Evolutionary conservation across 1,140 invertebrate genomes (phyloP), one percentile per base, ranked within the genome.

Genomic region (Atopsyche davidsoni): DNA sequence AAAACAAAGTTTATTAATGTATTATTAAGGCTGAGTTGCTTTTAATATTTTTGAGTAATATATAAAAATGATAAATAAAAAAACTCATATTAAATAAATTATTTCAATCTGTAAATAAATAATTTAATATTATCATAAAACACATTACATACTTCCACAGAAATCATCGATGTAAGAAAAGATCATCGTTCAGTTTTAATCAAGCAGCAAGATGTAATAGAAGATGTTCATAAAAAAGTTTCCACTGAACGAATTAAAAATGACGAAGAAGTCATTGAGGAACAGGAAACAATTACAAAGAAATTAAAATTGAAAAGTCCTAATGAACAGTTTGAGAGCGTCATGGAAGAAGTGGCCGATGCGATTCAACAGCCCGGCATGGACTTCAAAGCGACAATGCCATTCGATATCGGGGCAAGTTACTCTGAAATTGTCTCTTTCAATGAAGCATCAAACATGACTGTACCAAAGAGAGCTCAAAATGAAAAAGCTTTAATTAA

Each of bases 401-500:
- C 54, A 4, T 56, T 36, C 14, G 54, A 51, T 2, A 56, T 40
- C 1, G 14, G 31, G 1, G 28, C 44, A 2, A 48, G 39, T 24
- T 13, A 48, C 13, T 22, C 46, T 51, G 77, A 82, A 71, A 59
- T 77, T 23, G 59, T 77, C 23, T 58, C 79, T 2, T 60, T 70
- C 13, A 72, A 69, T 48, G 65, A 67, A 62, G 66, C 67, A 11
- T 60, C 70, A 16, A 74, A 81, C 59, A 75, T 81, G 53, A 62
- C 72, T 51, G 65, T 64, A 23, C 62, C 65, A 14, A 71, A 72
- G 54, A 60, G 60, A 2, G 46, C 46, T 11, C 59, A 68, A 39
- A 62, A 72, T 50, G 62, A 72, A 21, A 76, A 63, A 55, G 81
- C 79, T 1, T 75, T 61, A 36, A 36, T 81, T 0, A 75, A 71